Evolutionary conservation across 1,140 invertebrate species (phyloP).

Genomic region (Fopius arisanus): DNA sequence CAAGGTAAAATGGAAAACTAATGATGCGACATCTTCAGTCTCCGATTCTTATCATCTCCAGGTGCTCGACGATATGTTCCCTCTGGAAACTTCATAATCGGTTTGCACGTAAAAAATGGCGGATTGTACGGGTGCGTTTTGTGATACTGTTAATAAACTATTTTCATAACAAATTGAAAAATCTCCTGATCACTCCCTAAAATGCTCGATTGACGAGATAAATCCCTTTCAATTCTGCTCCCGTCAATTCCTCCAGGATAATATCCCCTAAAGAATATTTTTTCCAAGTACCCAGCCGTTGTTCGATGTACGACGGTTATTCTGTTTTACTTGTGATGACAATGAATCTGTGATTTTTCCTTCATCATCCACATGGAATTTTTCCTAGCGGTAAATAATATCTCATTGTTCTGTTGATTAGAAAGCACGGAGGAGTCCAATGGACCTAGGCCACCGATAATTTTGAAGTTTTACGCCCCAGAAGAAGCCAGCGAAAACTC

Average conservation of each 20-base stretch:
- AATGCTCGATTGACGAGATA: neutral
- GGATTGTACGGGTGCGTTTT: conserved; percentile 61
- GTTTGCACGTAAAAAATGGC: conserved; percentile 59
- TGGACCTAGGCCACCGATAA: conserved; percentile 42
- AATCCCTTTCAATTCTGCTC: neutral
- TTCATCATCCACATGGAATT: neutral
- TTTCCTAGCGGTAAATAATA: conserved; percentile 28
- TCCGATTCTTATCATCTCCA: no score
- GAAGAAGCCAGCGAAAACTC: conserved; percentile 52
- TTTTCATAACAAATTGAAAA: conserved; percentile 17
- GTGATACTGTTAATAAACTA: conserved; percentile 41
- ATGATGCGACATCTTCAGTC: no score
- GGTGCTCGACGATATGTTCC: no score
- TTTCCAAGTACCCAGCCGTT: neutral
- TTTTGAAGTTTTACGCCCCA: conserved; percentile 54
- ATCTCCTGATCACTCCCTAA: conserved; percentile 21
- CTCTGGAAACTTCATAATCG: neutral
- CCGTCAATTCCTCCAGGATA: neutral
- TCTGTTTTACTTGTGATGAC: conserved; percentile 5
- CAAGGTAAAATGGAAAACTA: no score
- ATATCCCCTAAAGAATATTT: neutral
- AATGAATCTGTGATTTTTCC: neutral
- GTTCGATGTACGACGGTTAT: neutral
- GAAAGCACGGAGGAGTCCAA: conserved; percentile 47
- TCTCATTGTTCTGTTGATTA: conserved; percentile 42